Evolutionary conservation across 1,140 invertebrate species (phyloP), one percentile per base, ranked within the genome.

Genomic region (Drosophila parvula): DNA sequence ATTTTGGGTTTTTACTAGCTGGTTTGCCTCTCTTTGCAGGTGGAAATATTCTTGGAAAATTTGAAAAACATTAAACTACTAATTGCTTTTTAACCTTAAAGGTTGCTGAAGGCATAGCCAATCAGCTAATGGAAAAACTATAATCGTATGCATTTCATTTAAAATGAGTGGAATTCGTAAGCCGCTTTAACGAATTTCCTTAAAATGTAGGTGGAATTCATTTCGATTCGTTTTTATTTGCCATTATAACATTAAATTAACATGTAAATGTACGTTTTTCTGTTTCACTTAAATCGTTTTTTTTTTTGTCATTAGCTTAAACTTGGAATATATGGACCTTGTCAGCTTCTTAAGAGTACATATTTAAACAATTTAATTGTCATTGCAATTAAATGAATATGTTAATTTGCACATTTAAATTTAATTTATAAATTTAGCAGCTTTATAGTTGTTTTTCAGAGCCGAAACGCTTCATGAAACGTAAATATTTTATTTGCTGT

Each of bases 121-220:
- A 53, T 53, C 50, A 53, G 4, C 32, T 36, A 53, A 53, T 53
- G 18, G 32, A 22, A 32, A 34, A 36, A 14, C 50, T 1, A 36
- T 53, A 53, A 36, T 53, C 12, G 32, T 53, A 22, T 53, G 50
- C 32, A 53, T 36, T 53, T 53, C 4, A 53, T 53, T 53, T 36
- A 9, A 53, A 22, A 22, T 32, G 18, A 53, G 14, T 22, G 50
- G 50, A 53, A 53, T 22, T 53, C 50, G 32, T 53, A 53, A 53
- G 50, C 50, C 7, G 32, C 50, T 53, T 22, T 36, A 53, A 22
- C 32, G 18, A 53, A 53, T 22, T 38, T 53, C 50, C 50, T 53
- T 12, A 3, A 53, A 53, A 53, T 53, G 50, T 53, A 53, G 50
- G 50, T 36, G 50, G 32, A 12, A 36, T 36, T 16, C 14, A 36